A percentile compares a stretch with the other conserved stretches of the same genome.
phyloP scores from a whole-genome alignment of 2,797 vertebrate species.

The Sebastes umbrosus region DNA sequence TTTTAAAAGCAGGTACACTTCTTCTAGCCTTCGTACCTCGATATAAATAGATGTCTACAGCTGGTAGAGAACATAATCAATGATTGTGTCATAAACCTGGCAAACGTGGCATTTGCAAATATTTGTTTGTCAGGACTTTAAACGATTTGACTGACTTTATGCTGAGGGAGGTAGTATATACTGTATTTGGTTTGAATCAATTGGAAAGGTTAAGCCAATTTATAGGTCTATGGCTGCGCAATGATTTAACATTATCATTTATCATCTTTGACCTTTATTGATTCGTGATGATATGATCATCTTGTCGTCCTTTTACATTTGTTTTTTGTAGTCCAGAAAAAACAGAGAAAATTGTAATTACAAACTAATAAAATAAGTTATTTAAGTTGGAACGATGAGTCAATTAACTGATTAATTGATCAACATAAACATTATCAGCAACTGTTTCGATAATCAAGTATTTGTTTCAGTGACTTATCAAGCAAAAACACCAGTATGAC shows the following conservation, averaged over 20 bases:
- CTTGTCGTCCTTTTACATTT: background rate
- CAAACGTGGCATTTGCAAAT: background rate
- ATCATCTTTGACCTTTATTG: slow-evolving; percentile 1
- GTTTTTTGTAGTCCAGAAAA: background rate
- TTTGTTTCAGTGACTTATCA: background rate
- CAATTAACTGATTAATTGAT: too few relatives aligned
- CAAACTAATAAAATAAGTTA: background rate
- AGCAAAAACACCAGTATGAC: too few relatives aligned
- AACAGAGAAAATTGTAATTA: background rate
- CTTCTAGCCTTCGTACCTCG: background rate
- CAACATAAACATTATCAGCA: too few relatives aligned
- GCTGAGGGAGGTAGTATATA: background rate
- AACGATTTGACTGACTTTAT: background rate
- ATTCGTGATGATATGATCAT: background rate
- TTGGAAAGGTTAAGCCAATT: slow-evolving; percentile 15
- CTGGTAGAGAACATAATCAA: background rate
- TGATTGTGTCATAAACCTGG: background rate
- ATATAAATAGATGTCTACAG: slow-evolving; percentile 5
- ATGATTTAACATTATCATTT: background rate
- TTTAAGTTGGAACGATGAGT: background rate
- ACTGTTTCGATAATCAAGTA: background rate
- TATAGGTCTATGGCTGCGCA: background rate
- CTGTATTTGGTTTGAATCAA: background rate
- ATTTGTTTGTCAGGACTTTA: background rate
- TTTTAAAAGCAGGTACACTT: background rate